Conservation (phyloP, 2,888 invertebrate species). For the Drosophila rellima region DNA sequence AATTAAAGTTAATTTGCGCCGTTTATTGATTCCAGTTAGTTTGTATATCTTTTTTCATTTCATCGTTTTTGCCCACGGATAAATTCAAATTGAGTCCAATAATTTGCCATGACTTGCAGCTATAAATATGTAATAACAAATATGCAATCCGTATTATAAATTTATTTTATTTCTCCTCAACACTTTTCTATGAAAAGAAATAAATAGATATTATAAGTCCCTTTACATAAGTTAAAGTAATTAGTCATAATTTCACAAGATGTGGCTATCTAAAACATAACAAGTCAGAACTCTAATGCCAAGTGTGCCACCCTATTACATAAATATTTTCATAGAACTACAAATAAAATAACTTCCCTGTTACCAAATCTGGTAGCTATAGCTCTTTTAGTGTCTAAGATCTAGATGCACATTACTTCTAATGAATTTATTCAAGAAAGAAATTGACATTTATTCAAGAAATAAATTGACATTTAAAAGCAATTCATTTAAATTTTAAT, state of each 20-base stretch:
- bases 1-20: constrained; percentile 61
- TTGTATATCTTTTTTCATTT: constrained; percentile 21
- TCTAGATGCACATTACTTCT: no score
- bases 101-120: constrained; percentile 34
- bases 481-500: no score
- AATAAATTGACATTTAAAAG: no score
- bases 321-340: no score
- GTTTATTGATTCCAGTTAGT: constrained; percentile 52
- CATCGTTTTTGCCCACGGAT: constrained; percentile 23
- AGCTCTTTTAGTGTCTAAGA: no score
- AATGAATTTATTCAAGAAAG: no score
- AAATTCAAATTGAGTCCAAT: constrained; percentile 28
- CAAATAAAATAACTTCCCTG: no score
- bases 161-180: background rate
- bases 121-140: constrained; percentile 13
- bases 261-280: background rate
- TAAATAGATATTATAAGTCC: background rate
- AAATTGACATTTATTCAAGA: no score
- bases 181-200: background rate
- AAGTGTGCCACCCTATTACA: background rate
- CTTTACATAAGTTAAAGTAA: background rate
- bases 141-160: constrained; percentile 1
- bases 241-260: background rate
- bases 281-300: background rate
- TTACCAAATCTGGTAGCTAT: no score